phyloP scores from a whole-genome alignment of 2,113 vertebrate species.

The Myocastor coypus region DNA sequence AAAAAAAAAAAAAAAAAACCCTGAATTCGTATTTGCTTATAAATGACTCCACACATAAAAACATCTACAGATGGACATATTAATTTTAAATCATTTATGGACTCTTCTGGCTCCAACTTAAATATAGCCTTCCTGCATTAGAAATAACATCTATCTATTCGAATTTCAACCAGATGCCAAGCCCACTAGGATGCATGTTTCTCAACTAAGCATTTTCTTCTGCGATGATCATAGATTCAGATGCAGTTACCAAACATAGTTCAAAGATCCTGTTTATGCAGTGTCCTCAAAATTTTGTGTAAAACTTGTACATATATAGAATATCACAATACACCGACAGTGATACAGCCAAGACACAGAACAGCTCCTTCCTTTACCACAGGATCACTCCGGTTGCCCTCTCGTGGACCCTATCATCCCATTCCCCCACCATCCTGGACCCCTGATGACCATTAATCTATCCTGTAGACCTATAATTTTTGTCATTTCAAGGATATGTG shows the following conservation, averaged over 20 bases:
- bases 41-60: neutral
- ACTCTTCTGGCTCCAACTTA: neutral
- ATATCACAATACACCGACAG: neutral
- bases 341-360: neutral
- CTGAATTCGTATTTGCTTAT: neutral
- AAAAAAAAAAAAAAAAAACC: neutral
- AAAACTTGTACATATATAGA: neutral
- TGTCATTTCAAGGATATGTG: neutral
- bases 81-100: slow-evolving; percentile 3
- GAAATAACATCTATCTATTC: neutral
- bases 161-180: neutral
- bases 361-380: neutral
- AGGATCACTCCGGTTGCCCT: neutral
- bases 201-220: neutral
- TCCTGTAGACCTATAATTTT: neutral
- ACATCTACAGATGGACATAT: neutral
- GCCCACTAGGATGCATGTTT: neutral
- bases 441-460: neutral
- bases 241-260: neutral
- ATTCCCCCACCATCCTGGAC: neutral
- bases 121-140: neutral
- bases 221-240: neutral
- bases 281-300: neutral
- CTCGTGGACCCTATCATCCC: neutral
- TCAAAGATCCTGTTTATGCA: neutral